A percentile compares a stretch with the other conserved stretches of the same genome.
Evolutionary conservation across 1,140 invertebrate species (phyloP).

Genomic region (Potamilus streckersoni): DNA sequence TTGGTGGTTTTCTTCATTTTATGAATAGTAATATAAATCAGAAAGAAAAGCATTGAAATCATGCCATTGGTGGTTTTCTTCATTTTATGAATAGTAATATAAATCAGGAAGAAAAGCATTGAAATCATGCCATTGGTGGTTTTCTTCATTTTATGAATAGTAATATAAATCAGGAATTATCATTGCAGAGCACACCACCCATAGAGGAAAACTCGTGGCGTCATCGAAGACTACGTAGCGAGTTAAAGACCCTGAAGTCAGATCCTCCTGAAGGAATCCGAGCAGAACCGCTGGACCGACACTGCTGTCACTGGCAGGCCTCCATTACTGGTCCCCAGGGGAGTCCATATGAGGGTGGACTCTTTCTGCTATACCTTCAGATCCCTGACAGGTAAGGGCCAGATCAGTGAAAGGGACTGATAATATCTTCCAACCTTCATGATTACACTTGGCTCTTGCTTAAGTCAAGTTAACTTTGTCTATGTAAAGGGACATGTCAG

Average conservation of each 20-base stretch:
- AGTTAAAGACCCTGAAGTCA: conserved; percentile 68
- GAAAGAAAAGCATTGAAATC: too few species aligned
- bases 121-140: too few species aligned
- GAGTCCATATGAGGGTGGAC: conserved; percentile 74
- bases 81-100: too few species aligned
- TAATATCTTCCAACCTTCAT: too few species aligned
- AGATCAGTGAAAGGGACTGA: too few species aligned
- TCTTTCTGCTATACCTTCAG: conserved; percentile 78
- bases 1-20: too few species aligned
- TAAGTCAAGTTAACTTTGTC: too few species aligned
- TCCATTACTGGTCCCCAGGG: conserved; percentile 66
- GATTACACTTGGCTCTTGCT: too few species aligned
- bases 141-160: too few species aligned
- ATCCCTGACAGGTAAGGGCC: conserved; percentile 77
- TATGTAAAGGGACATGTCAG: too few species aligned
- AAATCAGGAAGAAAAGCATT: background rate
- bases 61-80: too few species aligned
- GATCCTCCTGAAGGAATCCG: conserved; percentile 92
- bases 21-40: background rate
- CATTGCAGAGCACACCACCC: conserved; percentile 60
- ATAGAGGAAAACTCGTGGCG: conserved; percentile 67
- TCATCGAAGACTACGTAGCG: conserved; percentile 62
- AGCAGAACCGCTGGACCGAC: conserved; percentile 83
- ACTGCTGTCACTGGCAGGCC: conserved; percentile 68
- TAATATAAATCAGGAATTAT: background rate